Conservation (phyloP, 1,140 invertebrate genomes). For the Bemisia tabaci region DNA sequence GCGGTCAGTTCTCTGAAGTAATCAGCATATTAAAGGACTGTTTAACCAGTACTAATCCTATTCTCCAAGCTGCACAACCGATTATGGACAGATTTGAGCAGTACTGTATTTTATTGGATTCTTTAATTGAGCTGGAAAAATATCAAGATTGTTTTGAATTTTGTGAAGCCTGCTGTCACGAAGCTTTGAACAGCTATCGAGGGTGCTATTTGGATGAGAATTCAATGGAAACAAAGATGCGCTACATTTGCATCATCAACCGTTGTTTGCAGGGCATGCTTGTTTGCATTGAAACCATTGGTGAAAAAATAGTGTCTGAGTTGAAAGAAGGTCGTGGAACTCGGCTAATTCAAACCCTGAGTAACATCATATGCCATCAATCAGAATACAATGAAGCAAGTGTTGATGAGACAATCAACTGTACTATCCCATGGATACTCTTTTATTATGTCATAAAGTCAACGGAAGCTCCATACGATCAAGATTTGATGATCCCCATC, state of each 20-base stretch:
- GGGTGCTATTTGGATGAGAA: conserved; percentile 26
- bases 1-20: background rate
- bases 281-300: conserved; percentile 44
- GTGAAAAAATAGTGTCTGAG: conserved; percentile 18
- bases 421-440: conserved; percentile 66
- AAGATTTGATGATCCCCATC: conserved; percentile 47
- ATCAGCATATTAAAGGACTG: background rate
- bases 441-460: conserved; percentile 60
- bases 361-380: conserved; percentile 56
- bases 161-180: conserved; percentile 17
- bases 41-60: conserved; percentile 2
- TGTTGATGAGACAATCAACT: conserved; percentile 29
- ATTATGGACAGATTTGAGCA: conserved; percentile 38
- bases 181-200: conserved; percentile 19
- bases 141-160: conserved; percentile 40
- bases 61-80: conserved; percentile 7
- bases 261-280: conserved; percentile 52
- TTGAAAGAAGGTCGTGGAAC: conserved; percentile 39
- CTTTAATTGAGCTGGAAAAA: conserved; percentile 30
- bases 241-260: conserved; percentile 47
- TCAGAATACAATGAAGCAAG: conserved; percentile 42
- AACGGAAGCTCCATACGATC: conserved; percentile 22
- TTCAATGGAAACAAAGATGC: conserved; percentile 34
- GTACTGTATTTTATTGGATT: conserved; percentile 48
- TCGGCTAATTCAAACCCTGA: conserved; percentile 57